These are phyloP conservation scores for Dynastes maya DNA, from an alignment of 2,888 invertebrate genomes.

Conservation along the genomic window DNA sequence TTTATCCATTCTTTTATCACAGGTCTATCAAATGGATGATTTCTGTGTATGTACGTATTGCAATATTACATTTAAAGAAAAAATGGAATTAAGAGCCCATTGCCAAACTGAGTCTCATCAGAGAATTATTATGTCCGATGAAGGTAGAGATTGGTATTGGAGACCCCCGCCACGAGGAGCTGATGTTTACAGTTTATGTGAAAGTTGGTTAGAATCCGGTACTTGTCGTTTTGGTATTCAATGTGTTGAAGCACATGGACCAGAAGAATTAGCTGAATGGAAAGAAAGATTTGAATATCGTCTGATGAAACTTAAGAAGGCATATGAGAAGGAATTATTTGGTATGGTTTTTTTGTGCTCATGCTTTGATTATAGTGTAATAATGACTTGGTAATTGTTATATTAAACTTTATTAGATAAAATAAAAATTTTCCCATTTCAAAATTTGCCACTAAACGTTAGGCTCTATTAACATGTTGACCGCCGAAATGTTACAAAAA, in stretches of 20 bases:
- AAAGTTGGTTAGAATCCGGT: conserved; percentile 73
- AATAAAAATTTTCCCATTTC: too few relatives aligned
- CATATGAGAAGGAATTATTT: conserved; percentile 80
- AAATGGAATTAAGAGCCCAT: conserved; percentile 74
- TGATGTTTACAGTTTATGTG: conserved; percentile 78
- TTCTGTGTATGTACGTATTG: conserved; percentile 73
- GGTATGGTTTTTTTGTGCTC: conserved; percentile 66
- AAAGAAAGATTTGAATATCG: conserved; percentile 80
- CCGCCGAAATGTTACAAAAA: too few relatives aligned
- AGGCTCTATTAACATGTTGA: too few relatives aligned
- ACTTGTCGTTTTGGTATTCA: conserved; percentile 80
- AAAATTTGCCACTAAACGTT: too few relatives aligned
- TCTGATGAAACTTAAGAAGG: conserved; percentile 76
- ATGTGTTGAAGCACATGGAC: conserved; percentile 83
- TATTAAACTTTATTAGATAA: too few relatives aligned
- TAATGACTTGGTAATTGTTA: too few relatives aligned
- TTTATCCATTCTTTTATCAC: conserved; percentile 11
- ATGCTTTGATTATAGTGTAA: not conserved
- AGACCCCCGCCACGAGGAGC: conserved; percentile 80
- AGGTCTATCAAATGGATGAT: conserved; percentile 50
- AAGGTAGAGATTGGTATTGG: conserved; percentile 80
- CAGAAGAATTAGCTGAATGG: conserved; percentile 83
- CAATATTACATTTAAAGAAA: conserved; percentile 73
- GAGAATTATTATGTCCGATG: conserved; percentile 80
- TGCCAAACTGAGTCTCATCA: conserved; percentile 78